Conservation (phyloP, 2,888 invertebrate genomes). For the Anorthoa munda region DNA sequence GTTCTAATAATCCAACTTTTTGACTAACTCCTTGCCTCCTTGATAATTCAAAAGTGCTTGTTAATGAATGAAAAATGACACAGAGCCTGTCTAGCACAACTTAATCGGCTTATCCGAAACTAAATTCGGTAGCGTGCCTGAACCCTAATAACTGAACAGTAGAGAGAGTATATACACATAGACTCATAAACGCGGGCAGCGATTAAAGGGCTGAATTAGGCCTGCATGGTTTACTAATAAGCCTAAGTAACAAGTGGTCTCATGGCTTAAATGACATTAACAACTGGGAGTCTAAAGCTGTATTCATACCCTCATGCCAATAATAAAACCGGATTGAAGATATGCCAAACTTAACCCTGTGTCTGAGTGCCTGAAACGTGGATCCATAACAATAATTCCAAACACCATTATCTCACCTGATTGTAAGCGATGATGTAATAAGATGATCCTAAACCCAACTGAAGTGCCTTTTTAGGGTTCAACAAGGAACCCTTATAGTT, state of each 20-base stretch:
- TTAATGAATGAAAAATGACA: not conserved
- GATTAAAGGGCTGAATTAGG: slow-evolving; percentile 45
- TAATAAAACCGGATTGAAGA: not conserved
- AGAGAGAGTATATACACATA: not conserved
- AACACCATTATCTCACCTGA: too few relatives aligned
- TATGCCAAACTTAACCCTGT: too few relatives aligned
- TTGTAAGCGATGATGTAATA: too few relatives aligned
- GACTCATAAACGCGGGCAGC: slow-evolving; percentile 19
- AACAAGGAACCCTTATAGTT: too few relatives aligned
- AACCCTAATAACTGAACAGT: slow-evolving; percentile 24
- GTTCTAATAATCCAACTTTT: too few relatives aligned
- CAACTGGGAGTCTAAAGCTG: slow-evolving; percentile 32
- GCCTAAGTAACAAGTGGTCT: slow-evolving; percentile 52
- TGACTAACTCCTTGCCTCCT: too few relatives aligned
- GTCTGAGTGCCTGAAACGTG: too few relatives aligned
- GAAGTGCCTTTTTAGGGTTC: too few relatives aligned
- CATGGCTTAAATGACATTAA: slow-evolving; percentile 51
- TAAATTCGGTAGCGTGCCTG: slow-evolving; percentile 21
- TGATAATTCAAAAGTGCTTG: too few relatives aligned
- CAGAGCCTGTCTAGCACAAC: not conserved
- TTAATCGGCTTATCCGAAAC: slow-evolving; percentile 37
- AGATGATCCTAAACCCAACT: too few relatives aligned
- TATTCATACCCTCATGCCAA: not conserved
- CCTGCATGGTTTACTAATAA: slow-evolving; percentile 53
- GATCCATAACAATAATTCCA: too few relatives aligned